Evolutionary conservation across 2,797 vertebrate species (phyloP).

Genomic region (Spondyliosoma cantharus): DNA sequence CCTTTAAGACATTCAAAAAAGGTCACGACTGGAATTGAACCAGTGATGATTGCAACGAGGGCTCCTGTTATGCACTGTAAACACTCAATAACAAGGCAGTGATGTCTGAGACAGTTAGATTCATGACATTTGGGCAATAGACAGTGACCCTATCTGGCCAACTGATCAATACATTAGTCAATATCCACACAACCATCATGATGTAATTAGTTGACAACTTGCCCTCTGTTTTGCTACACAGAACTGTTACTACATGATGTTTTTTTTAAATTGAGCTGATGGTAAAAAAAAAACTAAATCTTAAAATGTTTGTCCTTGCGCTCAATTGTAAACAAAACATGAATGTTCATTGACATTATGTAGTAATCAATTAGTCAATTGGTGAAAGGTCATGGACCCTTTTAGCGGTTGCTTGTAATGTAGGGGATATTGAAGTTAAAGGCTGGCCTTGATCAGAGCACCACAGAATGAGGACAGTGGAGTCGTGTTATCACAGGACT

Average conservation of each 20-base stretch:
- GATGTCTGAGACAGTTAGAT: neutral
- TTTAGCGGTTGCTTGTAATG: too few species aligned
- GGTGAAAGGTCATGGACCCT: too few species aligned
- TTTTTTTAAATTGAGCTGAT: neutral
- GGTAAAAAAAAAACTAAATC: neutral
- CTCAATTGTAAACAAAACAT: neutral
- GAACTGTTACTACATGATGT: neutral
- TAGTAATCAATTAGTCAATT: neutral
- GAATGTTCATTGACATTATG: neutral
- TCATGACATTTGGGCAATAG: neutral
- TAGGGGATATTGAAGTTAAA: too few species aligned
- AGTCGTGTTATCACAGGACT: too few species aligned
- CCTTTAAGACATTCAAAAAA: too few species aligned
- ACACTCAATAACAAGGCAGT: neutral
- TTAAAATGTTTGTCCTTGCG: too few species aligned
- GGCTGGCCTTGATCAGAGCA: too few species aligned
- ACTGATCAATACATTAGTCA: conserved; percentile 10
- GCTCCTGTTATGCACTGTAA: too few species aligned
- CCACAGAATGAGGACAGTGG: too few species aligned
- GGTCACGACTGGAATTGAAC: too few species aligned
- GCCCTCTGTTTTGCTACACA: neutral
- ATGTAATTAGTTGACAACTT: neutral
- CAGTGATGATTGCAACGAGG: too few species aligned
- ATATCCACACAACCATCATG: neutral
- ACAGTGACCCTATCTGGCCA: conserved; percentile 12